phyloP scores from a whole-genome alignment of 2,797 vertebrate genomes.

The Ambastaia sidthimunki region DNA sequence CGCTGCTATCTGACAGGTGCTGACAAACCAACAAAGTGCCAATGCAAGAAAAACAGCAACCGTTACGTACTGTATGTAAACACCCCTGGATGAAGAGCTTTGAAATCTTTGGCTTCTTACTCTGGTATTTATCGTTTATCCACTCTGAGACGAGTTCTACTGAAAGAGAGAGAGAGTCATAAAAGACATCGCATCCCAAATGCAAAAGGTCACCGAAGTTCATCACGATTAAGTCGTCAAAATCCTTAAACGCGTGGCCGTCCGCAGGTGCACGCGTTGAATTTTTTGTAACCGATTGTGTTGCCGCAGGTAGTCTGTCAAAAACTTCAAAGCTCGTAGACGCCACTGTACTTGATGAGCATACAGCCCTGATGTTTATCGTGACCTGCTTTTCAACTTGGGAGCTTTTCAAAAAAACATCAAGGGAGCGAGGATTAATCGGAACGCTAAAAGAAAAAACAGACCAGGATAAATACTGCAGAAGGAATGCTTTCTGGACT shows the following conservation, averaged over 20 bases:
- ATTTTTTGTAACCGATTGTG: conserved; percentile 52
- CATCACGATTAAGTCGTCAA: conserved; percentile 38
- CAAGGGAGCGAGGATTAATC: conserved; percentile 71
- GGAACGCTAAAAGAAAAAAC: conserved; percentile 67
- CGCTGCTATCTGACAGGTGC: conserved; percentile 73
- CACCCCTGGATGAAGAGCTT: conserved; percentile 24
- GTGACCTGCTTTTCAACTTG: conserved; percentile 74
- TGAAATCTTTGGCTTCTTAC: neutral
- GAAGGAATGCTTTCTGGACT: conserved; percentile 64
- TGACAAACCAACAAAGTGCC: conserved; percentile 68
- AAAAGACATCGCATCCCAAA: conserved; percentile 12
- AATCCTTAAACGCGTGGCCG: neutral
- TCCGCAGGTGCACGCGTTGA: conserved; percentile 52
- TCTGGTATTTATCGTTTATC: conserved; percentile 13
- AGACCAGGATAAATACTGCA: conserved; percentile 69
- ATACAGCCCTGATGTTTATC: conserved; percentile 74
- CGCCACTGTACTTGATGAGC: conserved; percentile 69
- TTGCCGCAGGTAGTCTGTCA: conserved; percentile 68
- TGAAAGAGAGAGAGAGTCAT: conserved; percentile 1
- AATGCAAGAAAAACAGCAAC: conserved; percentile 24
- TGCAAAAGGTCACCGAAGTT: conserved; percentile 39
- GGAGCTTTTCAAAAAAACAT: conserved; percentile 69
- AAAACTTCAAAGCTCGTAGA: conserved; percentile 69
- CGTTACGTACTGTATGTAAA: conserved; percentile 48
- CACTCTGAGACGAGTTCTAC: neutral